Conservation (phyloP, 2,113 vertebrate genomes). For the Peromyscus californicus region DNA sequence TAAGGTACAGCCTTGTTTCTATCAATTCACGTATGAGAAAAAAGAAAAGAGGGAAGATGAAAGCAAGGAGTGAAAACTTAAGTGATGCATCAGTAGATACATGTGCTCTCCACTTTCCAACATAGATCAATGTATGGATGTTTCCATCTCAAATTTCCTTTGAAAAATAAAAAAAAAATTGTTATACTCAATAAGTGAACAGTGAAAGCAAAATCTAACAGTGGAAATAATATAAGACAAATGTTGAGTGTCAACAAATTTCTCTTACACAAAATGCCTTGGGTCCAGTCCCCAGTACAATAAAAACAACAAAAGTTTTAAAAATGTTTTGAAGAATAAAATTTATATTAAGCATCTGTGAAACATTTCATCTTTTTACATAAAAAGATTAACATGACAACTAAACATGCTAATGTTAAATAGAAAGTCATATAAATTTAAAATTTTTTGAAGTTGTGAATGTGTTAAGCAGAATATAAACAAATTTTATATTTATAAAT, state of each 20-base stretch:
- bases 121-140: background rate
- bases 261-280: no score
- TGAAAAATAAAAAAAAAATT: background rate
- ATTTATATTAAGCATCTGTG: background rate
- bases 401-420: background rate
- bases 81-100: background rate
- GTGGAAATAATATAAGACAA: background rate
- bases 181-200: background rate
- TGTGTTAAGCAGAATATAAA: background rate
- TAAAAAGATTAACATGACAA: background rate
- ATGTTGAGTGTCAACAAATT: background rate
- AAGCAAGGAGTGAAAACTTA: background rate
- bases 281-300: background rate
- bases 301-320: background rate
- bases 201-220: background rate
- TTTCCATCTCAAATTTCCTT: background rate
- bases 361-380: background rate
- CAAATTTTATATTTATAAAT: background rate
- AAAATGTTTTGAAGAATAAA: background rate
- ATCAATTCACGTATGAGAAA: accelerated
- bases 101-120: background rate
- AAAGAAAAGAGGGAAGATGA: background rate
- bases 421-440: background rate
- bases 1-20: background rate
- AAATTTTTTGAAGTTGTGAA: background rate